Evolutionary conservation across 1,140 invertebrate species (phyloP), one percentile per base, ranked within the genome.

Genomic region (Latrodectus geometricus): DNA sequence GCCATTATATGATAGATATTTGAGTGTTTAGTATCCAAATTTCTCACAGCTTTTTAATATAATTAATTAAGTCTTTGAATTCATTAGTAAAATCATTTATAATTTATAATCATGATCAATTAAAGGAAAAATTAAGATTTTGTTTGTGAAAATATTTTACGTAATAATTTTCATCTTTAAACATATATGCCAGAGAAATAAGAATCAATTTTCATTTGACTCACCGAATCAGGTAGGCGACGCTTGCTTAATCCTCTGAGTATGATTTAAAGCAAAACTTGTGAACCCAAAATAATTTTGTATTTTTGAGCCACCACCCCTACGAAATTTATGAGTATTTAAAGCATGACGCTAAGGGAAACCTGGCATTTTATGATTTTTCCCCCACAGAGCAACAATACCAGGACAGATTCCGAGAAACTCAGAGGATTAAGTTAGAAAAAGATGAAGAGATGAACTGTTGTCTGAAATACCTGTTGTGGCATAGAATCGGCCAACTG

Each of bases 401-500:
- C 35, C 35, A 35, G 35, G 35, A 3, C 35, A 35, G 35, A 35
- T 35, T 35, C 35, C 35, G 35, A 35, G 35, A 61, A 61, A 14
- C 54, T 61, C 54, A 61, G 54, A 61, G 54, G 54, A 61, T 61
- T 61, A 61, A 61, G 54, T 61, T 35, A 61, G 14, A 66, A 49
- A 35, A 20, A 49, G 35, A 35, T 49, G 77, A 56, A 79, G 66
- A 79, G 54, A 76, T 56, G 20, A 66, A 70, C 14, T 48, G 54
- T n/a, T 56, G 35, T 20, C 23, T 80, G 61, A 74, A 79, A 87
- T 88, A 88, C 87, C 87, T 88, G 87, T 65, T 74, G 80, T 50
- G 95, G 95, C 91, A 95, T 94, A 89, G 94, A 95, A 92, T 92
- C 91, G 93, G 93, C 90, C 93, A 93, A 91, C 93, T 94, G 91